Evolutionary conservation across 2,797 vertebrate species (phyloP).

Genomic region (Syndactyla subalaris): DNA sequence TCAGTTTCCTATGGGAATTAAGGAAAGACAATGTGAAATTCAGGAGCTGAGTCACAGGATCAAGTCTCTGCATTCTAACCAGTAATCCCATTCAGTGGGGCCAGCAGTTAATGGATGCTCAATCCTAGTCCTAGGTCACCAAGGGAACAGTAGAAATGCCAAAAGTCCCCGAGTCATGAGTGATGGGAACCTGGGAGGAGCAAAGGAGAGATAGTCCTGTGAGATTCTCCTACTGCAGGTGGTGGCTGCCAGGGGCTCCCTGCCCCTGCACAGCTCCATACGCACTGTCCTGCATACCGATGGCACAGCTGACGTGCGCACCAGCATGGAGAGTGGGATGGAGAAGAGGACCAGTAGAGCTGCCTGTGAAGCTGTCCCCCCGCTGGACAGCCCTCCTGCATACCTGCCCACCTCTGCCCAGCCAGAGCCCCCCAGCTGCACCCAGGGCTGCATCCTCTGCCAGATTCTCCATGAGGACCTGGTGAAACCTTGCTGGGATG

Average conservation of each 20-base stretch:
- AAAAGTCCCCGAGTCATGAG: fast-evolving
- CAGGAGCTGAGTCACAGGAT: not conserved
- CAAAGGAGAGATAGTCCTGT: not conserved
- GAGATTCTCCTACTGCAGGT: fast-evolving
- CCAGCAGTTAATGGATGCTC: not conserved
- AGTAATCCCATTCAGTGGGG: fast-evolving
- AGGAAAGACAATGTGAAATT: not conserved
- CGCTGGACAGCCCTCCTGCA: not conserved
- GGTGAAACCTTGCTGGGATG: not conserved
- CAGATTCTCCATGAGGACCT: fast-evolving
- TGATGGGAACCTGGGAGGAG: not conserved
- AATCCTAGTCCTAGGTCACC: not conserved
- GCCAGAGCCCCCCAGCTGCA: not conserved
- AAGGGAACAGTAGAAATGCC: not conserved
- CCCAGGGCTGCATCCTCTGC: fast-evolving
- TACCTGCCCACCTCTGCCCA: not conserved
- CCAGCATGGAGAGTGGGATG: fast-evolving
- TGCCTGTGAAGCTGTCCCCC: not conserved
- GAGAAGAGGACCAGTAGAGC: fast-evolving
- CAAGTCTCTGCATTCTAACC: not conserved
- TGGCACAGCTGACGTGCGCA: fast-evolving
- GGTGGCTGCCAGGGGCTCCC: not conserved
- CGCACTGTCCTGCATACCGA: fast-evolving
- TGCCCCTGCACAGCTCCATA: not conserved
- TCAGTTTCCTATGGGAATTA: not conserved